Percentiles rank a stretch among this genome's conserved stretches.
These are phyloP conservation scores for Caenorhabditis virilis DNA, from an alignment of 2,888 invertebrate species.

Conservation along the genomic window DNA sequence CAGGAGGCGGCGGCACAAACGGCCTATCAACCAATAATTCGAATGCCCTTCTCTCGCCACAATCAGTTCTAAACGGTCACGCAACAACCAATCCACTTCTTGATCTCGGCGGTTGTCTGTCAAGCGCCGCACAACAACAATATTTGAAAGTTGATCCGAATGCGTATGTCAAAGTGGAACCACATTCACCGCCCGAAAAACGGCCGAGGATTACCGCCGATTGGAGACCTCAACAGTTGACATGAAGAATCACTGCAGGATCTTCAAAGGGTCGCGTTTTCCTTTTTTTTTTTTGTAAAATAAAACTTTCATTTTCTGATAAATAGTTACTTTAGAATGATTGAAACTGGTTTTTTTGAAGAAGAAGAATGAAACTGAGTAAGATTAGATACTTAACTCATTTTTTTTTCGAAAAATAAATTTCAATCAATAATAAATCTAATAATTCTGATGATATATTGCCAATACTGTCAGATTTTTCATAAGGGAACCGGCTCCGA, in stretches of 20 bases:
- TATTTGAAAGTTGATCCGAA: slow-evolving; percentile 35
- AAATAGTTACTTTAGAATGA: too few species aligned
- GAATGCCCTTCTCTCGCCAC: too few species aligned
- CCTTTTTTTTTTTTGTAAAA: not conserved
- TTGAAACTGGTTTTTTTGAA: not conserved
- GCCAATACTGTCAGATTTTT: too few species aligned
- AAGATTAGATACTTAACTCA: not conserved
- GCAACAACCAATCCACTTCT: not conserved
- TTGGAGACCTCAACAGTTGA: slow-evolving; percentile 53
- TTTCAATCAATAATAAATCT: too few species aligned
- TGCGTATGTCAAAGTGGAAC: slow-evolving; percentile 62
- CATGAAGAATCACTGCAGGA: slow-evolving; percentile 19
- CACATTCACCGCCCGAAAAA: slow-evolving; percentile 65
- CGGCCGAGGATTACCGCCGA: slow-evolving; percentile 53
- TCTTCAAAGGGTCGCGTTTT: not conserved
- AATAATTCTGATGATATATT: too few species aligned
- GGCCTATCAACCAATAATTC: too few species aligned
- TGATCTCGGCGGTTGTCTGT: not conserved
- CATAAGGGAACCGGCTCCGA: too few species aligned
- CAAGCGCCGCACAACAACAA: slow-evolving; percentile 7
- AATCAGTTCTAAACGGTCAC: too few species aligned
- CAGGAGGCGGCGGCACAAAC: too few species aligned
- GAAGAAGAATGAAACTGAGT: not conserved
- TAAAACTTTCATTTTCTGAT: too few species aligned
- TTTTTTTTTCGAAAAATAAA: too few species aligned